These are phyloP conservation scores for Coelopa frigida DNA, from an alignment of 1,140 invertebrate genomes.

Conservation along the genomic window DNA sequence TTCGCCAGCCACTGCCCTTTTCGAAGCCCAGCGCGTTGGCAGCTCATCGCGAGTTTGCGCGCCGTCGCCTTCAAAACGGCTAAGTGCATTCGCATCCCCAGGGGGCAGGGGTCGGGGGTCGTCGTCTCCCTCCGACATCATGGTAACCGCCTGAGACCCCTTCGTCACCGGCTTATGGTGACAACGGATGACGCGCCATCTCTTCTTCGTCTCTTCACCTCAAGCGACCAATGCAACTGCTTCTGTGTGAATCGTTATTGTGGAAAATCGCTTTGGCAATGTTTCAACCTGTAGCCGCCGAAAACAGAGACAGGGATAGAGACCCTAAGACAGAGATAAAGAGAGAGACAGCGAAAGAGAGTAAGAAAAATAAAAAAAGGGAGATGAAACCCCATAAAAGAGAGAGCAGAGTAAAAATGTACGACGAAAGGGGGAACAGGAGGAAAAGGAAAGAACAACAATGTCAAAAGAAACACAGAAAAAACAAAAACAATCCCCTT, in stretches of 20 bases:
- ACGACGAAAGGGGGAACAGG: not conserved
- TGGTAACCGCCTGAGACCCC: too few species aligned
- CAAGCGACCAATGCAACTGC: too few species aligned
- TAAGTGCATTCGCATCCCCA: too few species aligned
- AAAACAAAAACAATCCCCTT: not conserved
- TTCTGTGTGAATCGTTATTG: constrained; percentile 1
- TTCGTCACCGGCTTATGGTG: too few species aligned
- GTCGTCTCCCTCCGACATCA: too few species aligned
- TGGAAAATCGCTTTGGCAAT: constrained; percentile 10
- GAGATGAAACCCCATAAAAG: not conserved
- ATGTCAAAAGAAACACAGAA: not conserved
- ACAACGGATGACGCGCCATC: too few species aligned
- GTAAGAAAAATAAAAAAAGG: not conserved
- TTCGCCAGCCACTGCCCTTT: too few species aligned
- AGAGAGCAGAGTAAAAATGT: not conserved
- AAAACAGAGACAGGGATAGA: not conserved
- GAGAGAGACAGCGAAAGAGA: not conserved
- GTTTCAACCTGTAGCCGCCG: constrained; percentile 5
- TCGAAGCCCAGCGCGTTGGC: too few species aligned
- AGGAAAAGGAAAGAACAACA: not conserved
- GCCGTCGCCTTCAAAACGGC: too few species aligned
- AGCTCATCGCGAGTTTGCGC: too few species aligned
- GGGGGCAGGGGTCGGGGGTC: too few species aligned
- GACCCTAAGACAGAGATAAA: not conserved
- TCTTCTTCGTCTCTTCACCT: too few species aligned